Base-by-base conservation (phyloP, 2,113 vertebrate genomes). In the Talpa occidentalis region DNA sequence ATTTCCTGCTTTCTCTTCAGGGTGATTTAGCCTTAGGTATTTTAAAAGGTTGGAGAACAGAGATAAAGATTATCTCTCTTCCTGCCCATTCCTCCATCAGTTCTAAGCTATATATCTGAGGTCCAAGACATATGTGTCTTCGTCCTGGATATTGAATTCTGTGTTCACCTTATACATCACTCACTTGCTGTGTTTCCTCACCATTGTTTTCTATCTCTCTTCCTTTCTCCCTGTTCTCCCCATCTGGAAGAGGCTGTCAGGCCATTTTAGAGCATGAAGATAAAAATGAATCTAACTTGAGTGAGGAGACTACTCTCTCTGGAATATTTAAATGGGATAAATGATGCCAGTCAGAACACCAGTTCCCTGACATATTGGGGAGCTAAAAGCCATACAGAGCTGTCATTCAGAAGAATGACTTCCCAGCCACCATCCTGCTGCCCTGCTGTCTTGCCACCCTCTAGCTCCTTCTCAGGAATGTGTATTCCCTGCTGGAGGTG, bases 291-390 rank as follows among this genome's bases (percentile, higher is more conserved):
- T 92, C 72, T 94, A 90, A 74, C 89, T 66, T 1, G 22, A 92
- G 67, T 35, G n/a, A 9, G 7, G 60, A 54, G 49, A 28, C 59
- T 92, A 79, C 87, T 82, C 84, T 81, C 76, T 80, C 91, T 92
- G 70, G 87, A 92, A 96, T 96, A 95, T 96, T 97, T 97, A 97
- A 97, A 97, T 96, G 92, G 96, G 87, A 96, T 96, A 81, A 96
- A 97, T 92, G 92, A 88, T n/a, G 35, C 70, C 9, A 0, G 37
- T 56, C 54, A 32, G 74, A 92, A 90, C 60, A 56, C 69, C 56
- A 17, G 77, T 85, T 96, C 64, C 84, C 85, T 95, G 88, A 91
- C 93, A 93, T 72, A 88, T 19, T 49, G 84, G 78, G 88, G 80
- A 44, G 70, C 88, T 12, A 42, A 91, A 77, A 92, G 69, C 79